Evolutionary conservation across 2,797 vertebrate species (phyloP).

Genomic region (Ctenopoma kingsleyae): DNA sequence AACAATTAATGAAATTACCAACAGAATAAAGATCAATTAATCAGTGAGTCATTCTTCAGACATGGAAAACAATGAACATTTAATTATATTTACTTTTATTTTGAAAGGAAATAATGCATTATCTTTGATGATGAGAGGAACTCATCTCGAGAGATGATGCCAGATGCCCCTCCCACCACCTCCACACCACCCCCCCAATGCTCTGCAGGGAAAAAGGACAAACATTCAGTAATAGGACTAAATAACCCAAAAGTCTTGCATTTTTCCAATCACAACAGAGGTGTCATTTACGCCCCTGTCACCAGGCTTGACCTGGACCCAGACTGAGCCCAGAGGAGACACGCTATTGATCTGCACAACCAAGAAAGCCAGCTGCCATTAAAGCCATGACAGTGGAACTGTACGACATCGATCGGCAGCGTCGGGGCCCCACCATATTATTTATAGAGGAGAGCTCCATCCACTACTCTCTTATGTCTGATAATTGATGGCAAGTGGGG

Average conservation of each 20-base stretch:
- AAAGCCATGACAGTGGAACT: conserved; percentile 92
- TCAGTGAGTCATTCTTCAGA: neutral
- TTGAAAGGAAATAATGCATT: neutral
- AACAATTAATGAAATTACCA: neutral
- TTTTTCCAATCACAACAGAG: conserved; percentile 77
- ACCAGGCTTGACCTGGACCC: conserved; percentile 72
- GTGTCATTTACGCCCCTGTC: conserved; percentile 79
- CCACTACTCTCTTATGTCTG: conserved; percentile 87
- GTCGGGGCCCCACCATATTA: conserved; percentile 89
- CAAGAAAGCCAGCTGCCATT: conserved; percentile 88
- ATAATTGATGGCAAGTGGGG: conserved; percentile 97
- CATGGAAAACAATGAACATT: neutral
- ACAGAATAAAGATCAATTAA: neutral
- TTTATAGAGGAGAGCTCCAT: conserved; percentile 90
- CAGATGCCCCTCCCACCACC: conserved; percentile 60
- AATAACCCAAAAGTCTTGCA: conserved; percentile 73
- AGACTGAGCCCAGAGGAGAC: conserved; percentile 83
- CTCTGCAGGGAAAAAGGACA: neutral
- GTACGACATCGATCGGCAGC: conserved; percentile 89
- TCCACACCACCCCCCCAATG: neutral
- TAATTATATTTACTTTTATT: neutral
- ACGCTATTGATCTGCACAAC: conserved; percentile 88
- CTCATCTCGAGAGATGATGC: conserved; percentile 64
- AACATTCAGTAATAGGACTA: conserved; percentile 51
- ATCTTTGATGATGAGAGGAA: conserved; percentile 22